Conservation (phyloP, 2,888 invertebrate genomes). For the Morpho helenor region DNA sequence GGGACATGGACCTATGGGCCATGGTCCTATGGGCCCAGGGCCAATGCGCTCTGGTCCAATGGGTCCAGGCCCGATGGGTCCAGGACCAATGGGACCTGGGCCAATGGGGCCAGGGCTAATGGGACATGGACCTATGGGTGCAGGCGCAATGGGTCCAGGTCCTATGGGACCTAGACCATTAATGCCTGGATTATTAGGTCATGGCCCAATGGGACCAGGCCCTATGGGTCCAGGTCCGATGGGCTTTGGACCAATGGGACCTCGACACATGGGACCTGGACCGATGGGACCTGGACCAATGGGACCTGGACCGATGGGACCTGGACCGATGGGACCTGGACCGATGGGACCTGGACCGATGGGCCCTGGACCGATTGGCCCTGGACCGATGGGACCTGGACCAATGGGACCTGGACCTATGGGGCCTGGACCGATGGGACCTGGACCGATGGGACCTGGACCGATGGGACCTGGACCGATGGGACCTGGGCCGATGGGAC, state of each 20-base stretch:
- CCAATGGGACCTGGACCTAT: constrained; percentile 29
- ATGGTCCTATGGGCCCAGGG: constrained; percentile 28
- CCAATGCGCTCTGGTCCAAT: constrained; percentile 27
- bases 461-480: constrained; percentile 26
- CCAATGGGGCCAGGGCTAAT: constrained; percentile 27
- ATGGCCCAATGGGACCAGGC: constrained; percentile 26
- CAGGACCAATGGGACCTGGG: constrained; percentile 22
- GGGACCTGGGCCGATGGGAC: constrained; percentile 28
- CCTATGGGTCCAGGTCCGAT: constrained; percentile 28
- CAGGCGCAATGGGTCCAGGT: constrained; percentile 8
- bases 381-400: constrained; percentile 30
- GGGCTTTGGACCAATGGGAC: constrained; percentile 24
- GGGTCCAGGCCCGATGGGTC: constrained; percentile 26
- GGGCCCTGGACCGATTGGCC: constrained; percentile 38
- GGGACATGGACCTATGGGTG: not conserved
- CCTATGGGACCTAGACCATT: constrained; percentile 28
- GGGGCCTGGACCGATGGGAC: constrained; percentile 31
- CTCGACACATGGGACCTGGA: constrained; percentile 31
- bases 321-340: constrained; percentile 24
- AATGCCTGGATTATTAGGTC: constrained; percentile 33
- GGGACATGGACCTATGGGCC: constrained; percentile 28
- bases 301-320: constrained; percentile 26
- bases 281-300: constrained; percentile 33
- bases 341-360: constrained; percentile 24
- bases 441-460: constrained; percentile 27